Evolutionary conservation across 2,113 vertebrate species (phyloP).

Genomic region (Nettapus auritus): DNA sequence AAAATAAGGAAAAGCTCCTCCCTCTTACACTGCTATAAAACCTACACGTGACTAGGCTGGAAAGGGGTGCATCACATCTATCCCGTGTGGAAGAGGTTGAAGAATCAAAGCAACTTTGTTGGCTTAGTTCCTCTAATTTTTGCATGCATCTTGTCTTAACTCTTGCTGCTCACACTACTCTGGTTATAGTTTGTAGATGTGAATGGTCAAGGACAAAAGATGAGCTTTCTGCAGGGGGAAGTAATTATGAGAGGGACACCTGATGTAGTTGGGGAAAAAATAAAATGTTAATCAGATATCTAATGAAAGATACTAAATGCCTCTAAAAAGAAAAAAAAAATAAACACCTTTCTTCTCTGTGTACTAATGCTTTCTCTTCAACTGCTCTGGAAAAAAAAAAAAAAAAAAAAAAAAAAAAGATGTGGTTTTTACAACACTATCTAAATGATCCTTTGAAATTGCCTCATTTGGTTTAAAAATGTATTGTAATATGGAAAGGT

Average conservation of each 20-base stretch:
- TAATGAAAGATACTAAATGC: conserved; percentile 4
- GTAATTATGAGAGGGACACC: background rate
- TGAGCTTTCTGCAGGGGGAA: background rate
- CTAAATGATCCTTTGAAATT: background rate
- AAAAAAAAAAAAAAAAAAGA: background rate
- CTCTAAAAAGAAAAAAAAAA: background rate
- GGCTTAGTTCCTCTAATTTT: background rate
- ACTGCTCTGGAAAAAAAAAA: background rate
- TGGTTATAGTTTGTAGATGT: background rate
- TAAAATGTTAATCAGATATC: conserved; percentile 17
- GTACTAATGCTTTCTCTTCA: background rate
- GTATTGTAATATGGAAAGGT: background rate
- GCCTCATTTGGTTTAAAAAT: background rate
- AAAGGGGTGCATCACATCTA: background rate
- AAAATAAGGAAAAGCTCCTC: background rate
- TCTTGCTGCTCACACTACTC: background rate
- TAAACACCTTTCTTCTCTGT: background rate
- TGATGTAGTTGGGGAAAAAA: background rate
- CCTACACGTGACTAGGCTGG: background rate
- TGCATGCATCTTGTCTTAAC: background rate
- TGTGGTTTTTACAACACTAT: background rate
- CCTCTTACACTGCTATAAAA: background rate
- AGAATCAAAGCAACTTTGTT: background rate
- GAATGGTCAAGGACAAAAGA: background rate
- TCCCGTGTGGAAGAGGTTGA: background rate